A percentile compares a stretch with the other conserved stretches of the same genome.
Evolutionary conservation across 1,140 invertebrate species (phyloP).

Genomic region (Druon quercuslanigerum): DNA sequence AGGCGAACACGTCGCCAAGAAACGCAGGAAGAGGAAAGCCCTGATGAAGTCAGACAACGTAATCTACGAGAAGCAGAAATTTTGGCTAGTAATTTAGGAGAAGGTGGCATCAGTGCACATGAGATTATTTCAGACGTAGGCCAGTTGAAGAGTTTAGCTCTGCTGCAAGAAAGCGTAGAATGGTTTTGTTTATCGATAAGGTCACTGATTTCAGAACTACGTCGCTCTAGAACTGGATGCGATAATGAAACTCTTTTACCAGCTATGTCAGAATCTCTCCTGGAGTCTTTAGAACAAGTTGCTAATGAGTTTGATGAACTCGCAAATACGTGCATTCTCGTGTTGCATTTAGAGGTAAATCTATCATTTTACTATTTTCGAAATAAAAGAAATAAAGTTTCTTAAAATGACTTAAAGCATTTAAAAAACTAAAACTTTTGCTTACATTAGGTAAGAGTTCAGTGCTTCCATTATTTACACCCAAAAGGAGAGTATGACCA

Average conservation of each 20-base stretch:
- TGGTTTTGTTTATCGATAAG: constrained; percentile 69
- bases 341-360: constrained; percentile 91
- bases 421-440: background rate
- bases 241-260: constrained; percentile 66
- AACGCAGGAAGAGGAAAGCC: constrained; percentile 82
- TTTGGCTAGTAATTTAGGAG: constrained; percentile 90
- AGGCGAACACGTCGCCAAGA: constrained; percentile 72
- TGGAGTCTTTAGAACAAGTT: constrained; percentile 74
- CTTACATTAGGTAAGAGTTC: constrained; percentile 83
- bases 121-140: constrained; percentile 89
- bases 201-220: constrained; percentile 57
- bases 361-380: constrained; percentile 21
- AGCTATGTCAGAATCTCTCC: constrained; percentile 58
- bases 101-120: constrained; percentile 87
- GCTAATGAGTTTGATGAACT: constrained; percentile 91
- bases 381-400: background rate
- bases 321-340: constrained; percentile 91
- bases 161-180: constrained; percentile 94
- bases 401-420: background rate
- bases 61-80: constrained; percentile 94
- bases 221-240: constrained; percentile 53
- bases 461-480: constrained; percentile 94
- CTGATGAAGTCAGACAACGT: constrained; percentile 86
- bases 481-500: constrained; percentile 80
- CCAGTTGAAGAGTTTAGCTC: constrained; percentile 88